Percentiles rank a stretch among this genome's conserved stretches.
Conservation (phyloP, 2,797 vertebrate genomes). For the Mus caroli region DNA sequence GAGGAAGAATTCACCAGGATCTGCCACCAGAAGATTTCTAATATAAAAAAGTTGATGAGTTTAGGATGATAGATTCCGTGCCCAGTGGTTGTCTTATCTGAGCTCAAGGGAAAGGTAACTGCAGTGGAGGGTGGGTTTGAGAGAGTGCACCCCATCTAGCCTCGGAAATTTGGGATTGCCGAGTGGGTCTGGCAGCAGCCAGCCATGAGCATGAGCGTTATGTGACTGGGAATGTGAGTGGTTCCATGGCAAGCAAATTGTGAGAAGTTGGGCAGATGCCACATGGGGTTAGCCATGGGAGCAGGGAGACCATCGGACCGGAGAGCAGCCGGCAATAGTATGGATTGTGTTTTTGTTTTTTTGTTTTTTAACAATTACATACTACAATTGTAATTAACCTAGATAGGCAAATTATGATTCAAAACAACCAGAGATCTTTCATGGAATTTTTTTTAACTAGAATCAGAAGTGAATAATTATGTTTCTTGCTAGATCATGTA, state of each 20-base stretch:
- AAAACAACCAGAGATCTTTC: neutral
- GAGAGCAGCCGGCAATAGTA: too few species aligned
- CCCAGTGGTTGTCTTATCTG: neutral
- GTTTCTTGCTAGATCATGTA: neutral
- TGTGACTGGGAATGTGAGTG: neutral
- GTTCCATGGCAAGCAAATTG: too few species aligned
- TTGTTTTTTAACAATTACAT: too few species aligned
- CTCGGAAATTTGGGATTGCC: neutral
- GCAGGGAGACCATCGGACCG: too few species aligned
- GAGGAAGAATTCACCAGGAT: neutral
- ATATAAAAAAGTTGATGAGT: neutral
- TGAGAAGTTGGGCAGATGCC: neutral
- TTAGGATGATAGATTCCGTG: neutral
- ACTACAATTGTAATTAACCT: neutral
- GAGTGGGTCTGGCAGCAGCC: neutral
- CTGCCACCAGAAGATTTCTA: neutral
- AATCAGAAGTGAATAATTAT: constrained; percentile 11
- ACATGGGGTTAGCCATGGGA: neutral
- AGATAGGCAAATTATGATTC: neutral
- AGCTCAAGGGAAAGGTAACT: neutral
- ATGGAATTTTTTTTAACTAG: neutral
- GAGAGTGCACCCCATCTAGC: neutral
- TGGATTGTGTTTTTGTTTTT: too few species aligned
- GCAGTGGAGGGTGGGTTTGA: too few species aligned
- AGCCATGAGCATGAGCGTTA: neutral